phyloP scores from a whole-genome alignment of 2,113 vertebrate species.

The Sula dactylatra region DNA sequence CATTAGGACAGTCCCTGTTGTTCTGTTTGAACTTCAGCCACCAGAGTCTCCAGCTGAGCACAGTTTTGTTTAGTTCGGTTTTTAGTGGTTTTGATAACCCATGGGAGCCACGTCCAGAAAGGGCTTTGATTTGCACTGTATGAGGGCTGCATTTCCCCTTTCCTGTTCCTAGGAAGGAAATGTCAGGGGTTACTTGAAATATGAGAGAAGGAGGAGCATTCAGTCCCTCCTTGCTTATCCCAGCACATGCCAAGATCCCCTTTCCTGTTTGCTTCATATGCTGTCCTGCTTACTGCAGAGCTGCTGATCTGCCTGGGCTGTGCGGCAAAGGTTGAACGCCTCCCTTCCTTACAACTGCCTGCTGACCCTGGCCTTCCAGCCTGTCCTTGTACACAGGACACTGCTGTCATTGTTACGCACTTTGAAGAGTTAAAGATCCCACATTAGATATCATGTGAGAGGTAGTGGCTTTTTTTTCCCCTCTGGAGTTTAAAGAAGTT shows the following conservation, averaged over 20 bases:
- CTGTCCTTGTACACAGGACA: not conserved
- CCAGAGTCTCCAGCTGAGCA: not conserved
- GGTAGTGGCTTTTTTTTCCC: not conserved
- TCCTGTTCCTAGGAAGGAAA: not conserved
- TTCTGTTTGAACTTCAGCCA: not conserved
- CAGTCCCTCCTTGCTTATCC: not conserved
- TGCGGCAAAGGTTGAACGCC: fast-evolving
- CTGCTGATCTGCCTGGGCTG: not conserved
- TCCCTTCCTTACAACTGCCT: not conserved
- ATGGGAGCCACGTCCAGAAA: not conserved
- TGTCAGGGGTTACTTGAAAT: not conserved
- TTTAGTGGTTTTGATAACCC: not conserved
- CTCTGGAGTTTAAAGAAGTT: not conserved
- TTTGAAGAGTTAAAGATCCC: not conserved
- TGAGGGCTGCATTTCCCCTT: not conserved
- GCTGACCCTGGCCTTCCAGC: not conserved
- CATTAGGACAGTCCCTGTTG: not conserved
- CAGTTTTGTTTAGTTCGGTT: not conserved
- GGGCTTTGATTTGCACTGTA: not conserved
- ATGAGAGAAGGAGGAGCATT: not conserved
- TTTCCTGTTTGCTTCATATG: not conserved
- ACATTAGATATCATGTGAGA: not conserved
- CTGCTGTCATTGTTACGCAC: fast-evolving
- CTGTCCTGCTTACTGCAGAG: not conserved
- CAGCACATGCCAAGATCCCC: not conserved